Evolutionary conservation across 2,888 invertebrate species (phyloP), one percentile per base, ranked within the genome.

Genomic region (Anthophora plumipes): DNA sequence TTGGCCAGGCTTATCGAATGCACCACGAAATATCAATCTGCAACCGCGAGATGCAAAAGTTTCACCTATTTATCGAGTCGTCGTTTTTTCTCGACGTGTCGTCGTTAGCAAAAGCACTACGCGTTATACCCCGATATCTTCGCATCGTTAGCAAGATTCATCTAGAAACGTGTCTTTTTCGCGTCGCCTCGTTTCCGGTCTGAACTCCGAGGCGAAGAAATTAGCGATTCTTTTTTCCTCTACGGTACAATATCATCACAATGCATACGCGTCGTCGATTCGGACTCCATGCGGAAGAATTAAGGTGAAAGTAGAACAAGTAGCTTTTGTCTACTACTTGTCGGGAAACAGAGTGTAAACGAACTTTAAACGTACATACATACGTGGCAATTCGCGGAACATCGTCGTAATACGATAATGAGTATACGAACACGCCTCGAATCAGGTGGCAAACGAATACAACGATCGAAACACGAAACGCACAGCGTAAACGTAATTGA

Each of bases 341-440:
- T 64, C 80, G 71, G 73, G 85, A 84, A 85, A 80, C 85, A 85
- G 84, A 85, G 85, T 82, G 85, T 78, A 85, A 84, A 84, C 52
- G 59, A 82, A 82, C 79, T 84, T 80, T 60, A 31, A 64, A 76
- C 41, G 60, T 25, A 69, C 52, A 25, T 46, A 73, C 41, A 55
- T 25, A 69, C 52, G 39, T 46, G 64, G 11, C 48, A 41, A 20
- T 43, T 67, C 52, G 46, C 25, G 66, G 8, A 54, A 17, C 9
- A 20, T 69, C 25, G 25, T 55, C 43, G 7, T 31, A n/a, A 20
- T 12, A 22, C 31, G 20, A 31, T 9, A 20, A 46, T 63, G 31
- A 48, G 63, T 12, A 39, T 20, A 31, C 7, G 8, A 1, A 17
- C 11, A 2, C 5, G 11, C 1, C 46, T 12, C 46, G 11, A 46